These are phyloP conservation scores for Liopterus haemorrhoidalis DNA, from an alignment of 2,888 invertebrate genomes.

Conservation along the genomic window DNA sequence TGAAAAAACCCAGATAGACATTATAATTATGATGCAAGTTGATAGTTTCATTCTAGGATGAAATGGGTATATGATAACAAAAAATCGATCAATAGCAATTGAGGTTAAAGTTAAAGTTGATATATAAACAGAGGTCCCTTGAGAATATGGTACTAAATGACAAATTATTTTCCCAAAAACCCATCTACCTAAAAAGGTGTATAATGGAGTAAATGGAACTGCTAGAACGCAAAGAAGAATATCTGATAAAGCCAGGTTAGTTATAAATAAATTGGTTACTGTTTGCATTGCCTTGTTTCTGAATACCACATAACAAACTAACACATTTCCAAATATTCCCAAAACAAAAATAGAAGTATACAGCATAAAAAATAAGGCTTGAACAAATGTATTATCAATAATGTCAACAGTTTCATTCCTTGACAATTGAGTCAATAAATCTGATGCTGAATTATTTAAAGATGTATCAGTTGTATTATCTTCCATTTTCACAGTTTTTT, in stretches of 20 bases:
- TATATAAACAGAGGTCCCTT: constrained; percentile 95
- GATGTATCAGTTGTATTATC: too few species aligned
- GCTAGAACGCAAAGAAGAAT: constrained; percentile 88
- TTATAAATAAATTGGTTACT: constrained; percentile 95
- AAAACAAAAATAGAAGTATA: constrained; percentile 82
- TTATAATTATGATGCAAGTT: constrained; percentile 78
- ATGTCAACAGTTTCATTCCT: too few species aligned
- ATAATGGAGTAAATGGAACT: constrained; percentile 93
- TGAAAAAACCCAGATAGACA: constrained; percentile 86
- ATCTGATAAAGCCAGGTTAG: constrained; percentile 92
- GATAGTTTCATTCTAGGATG: constrained; percentile 84
- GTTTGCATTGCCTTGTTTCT: constrained; percentile 94
- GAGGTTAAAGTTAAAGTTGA: constrained; percentile 94
- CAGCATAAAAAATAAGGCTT: constrained; percentile 67
- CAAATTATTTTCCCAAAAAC: constrained; percentile 87
- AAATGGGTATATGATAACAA: constrained; percentile 95
- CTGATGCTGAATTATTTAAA: too few species aligned
- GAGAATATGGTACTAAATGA: constrained; percentile 87
- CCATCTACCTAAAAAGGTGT: constrained; percentile 89
- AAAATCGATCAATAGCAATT: constrained; percentile 95
- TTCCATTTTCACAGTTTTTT: too few species aligned
- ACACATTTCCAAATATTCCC: constrained; percentile 81
- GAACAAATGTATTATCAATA: constrained; percentile 61
- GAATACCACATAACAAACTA: constrained; percentile 91
- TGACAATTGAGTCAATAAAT: too few species aligned